A percentile compares a stretch with the other conserved stretches of the same genome.
These are phyloP conservation scores for Ceraclea dissimilis DNA, from an alignment of 2,888 invertebrate species.

Conservation along the genomic window DNA sequence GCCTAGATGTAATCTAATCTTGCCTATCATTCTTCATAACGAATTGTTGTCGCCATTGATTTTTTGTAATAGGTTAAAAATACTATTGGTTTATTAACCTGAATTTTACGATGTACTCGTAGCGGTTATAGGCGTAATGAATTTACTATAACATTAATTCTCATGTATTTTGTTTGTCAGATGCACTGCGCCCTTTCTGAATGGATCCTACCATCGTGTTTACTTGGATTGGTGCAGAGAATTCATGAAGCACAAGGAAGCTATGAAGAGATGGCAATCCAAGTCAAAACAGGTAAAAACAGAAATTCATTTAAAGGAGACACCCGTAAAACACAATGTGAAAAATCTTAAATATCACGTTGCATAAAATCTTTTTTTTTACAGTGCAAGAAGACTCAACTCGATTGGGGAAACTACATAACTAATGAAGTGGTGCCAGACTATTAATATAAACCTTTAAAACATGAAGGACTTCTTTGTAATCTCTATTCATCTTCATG, in stretches of 20 bases:
- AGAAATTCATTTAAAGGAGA: too few species aligned
- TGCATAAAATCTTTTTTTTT: background rate
- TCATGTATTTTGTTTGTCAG: slow-evolving; percentile 12
- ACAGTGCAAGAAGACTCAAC: slow-evolving; percentile 13
- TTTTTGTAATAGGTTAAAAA: too few species aligned
- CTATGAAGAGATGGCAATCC: slow-evolving; percentile 23
- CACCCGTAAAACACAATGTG: too few species aligned
- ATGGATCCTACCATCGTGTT: slow-evolving; percentile 22
- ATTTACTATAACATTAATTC: too few species aligned
- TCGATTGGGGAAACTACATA: slow-evolving; percentile 7
- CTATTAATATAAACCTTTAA: background rate
- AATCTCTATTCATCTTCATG: too few species aligned
- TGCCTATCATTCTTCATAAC: too few species aligned
- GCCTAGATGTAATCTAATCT: too few species aligned
- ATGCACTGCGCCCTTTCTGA: slow-evolving; percentile 20
- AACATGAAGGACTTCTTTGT: background rate
- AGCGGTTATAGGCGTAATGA: too few species aligned
- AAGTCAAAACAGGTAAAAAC: slow-evolving; percentile 21
- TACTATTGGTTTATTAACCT: too few species aligned
- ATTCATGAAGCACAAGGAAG: slow-evolving; percentile 22
- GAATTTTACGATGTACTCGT: too few species aligned
- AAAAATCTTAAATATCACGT: too few species aligned
- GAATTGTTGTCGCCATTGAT: too few species aligned
- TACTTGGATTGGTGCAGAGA: slow-evolving; percentile 25
- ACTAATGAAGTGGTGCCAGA: slow-evolving; percentile 8